Evolutionary conservation across 1,140 invertebrate genomes (phyloP).

Genomic region (Pachyrhynchus sulphureomaculatus): DNA sequence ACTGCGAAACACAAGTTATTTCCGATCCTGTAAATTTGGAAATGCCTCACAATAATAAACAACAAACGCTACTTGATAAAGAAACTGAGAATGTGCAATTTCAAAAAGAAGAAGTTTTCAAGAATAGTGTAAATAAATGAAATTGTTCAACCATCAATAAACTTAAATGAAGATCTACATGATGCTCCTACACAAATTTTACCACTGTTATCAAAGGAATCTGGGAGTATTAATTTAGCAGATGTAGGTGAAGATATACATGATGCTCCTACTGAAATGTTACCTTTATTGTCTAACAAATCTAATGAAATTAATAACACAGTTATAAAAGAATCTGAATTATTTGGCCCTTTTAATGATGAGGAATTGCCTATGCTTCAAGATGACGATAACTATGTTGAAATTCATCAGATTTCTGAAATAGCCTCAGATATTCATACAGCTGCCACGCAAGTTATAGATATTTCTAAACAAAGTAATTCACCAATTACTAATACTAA

Average conservation of each 20-base stretch:
- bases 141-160: too few relatives aligned
- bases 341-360: constrained; percentile 8
- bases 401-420: background rate
- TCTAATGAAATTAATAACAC: background rate
- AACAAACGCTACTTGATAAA: background rate
- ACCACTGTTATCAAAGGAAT: background rate
- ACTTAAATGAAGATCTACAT: too few relatives aligned
- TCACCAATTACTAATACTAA: background rate
- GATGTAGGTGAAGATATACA: background rate
- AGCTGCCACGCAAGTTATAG: background rate
- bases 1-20: constrained; percentile 18
- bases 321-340: background rate
- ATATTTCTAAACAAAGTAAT: background rate
- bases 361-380: background rate
- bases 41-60: background rate
- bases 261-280: constrained; percentile 7
- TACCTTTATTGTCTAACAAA: background rate
- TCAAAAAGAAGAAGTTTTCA: too few relatives aligned
- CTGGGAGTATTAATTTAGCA: background rate
- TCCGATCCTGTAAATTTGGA: background rate
- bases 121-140: too few relatives aligned
- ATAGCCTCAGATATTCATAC: background rate
- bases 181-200: constrained; percentile 1
- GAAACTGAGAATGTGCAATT: background rate
- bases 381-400: constrained; percentile 1